Base-by-base conservation (phyloP, 2,888 invertebrate species). In the Chironomus riparius region DNA sequence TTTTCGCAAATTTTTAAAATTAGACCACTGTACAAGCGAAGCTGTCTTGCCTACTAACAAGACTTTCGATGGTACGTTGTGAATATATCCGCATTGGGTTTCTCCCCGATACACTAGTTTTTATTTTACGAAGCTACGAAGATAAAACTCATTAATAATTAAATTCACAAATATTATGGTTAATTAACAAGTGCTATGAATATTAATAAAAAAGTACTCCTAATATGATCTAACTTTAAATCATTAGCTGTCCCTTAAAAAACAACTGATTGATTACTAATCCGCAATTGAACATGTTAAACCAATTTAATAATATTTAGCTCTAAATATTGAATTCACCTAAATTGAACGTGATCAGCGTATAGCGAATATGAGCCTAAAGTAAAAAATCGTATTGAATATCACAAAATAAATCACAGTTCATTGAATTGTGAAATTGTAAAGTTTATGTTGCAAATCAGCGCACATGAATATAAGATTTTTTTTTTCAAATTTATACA, bases 261-360 rank as follows among this genome's bases (percentile, higher is more conserved):
- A 10, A 7, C 38, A 38, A 38, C 7, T 38, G 38, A 38, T 38
- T 38, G 2, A 1, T 38, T 10, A 38, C 10, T 38, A 10, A 38
- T 38, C 38, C 38, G 10, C 38, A 38, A 38, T 38, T 38, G 38
- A 38, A 38, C 38, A 15, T 71, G 50, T 71, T 56, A 61, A 56
- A 71, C 71, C 56, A 71, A 71, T 71, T 71, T 61, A 71, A 47
- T 24, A 56, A 71, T 71, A 48, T 70, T 18, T 15, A 56, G 15
- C 15, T 50, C 15, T 1, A 7, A 56, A 56, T 56, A 56, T 56
- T 7, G 18, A 56, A 18, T 56, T 15, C 0, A 56, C 6, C 5
- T 56, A 18, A 56, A 56, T 56, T 56, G 15, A 56, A 56, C 56
- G 56, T 56, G 56, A 56, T 56, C 56, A 56, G 56, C 56, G 15